These are phyloP conservation scores for Pogonus chalceus DNA, from an alignment of 1,140 invertebrate genomes.

Conservation along the genomic window DNA sequence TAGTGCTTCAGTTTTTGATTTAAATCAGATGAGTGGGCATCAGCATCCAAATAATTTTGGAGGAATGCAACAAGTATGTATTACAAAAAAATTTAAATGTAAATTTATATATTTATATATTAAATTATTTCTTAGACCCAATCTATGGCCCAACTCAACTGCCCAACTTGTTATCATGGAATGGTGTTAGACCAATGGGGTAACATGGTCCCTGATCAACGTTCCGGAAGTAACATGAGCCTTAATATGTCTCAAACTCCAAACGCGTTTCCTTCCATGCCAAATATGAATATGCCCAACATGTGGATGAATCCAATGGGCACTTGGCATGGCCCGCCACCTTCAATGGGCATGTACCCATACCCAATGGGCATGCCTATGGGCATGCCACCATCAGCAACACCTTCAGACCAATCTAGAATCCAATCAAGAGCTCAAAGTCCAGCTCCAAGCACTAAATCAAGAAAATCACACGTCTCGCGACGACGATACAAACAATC, in stretches of 20 bases:
- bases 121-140: constrained; percentile 47
- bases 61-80: constrained; percentile 35
- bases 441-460: constrained; percentile 56
- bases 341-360: constrained; percentile 33
- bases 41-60: constrained; percentile 31
- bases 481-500: constrained; percentile 30
- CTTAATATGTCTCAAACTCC: constrained; percentile 45
- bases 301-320: constrained; percentile 37
- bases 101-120: too few relatives aligned
- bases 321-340: constrained; percentile 38
- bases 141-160: constrained; percentile 57
- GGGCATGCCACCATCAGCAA: constrained; percentile 24
- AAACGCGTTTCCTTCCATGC: constrained; percentile 12
- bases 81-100: constrained; percentile 5
- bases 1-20: constrained; percentile 44
- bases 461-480: constrained; percentile 46
- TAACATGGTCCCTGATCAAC: constrained; percentile 34
- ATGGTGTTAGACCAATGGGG: constrained; percentile 29
- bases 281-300: constrained; percentile 27
- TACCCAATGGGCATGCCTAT: constrained; percentile 29
- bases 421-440: constrained; percentile 50
- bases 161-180: constrained; percentile 44
- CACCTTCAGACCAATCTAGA: constrained; percentile 35
- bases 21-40: constrained; percentile 33
- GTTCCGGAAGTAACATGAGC: constrained; percentile 55